Evolutionary conservation across 2,797 vertebrate species (phyloP).

Genomic region (Falco berigora): DNA sequence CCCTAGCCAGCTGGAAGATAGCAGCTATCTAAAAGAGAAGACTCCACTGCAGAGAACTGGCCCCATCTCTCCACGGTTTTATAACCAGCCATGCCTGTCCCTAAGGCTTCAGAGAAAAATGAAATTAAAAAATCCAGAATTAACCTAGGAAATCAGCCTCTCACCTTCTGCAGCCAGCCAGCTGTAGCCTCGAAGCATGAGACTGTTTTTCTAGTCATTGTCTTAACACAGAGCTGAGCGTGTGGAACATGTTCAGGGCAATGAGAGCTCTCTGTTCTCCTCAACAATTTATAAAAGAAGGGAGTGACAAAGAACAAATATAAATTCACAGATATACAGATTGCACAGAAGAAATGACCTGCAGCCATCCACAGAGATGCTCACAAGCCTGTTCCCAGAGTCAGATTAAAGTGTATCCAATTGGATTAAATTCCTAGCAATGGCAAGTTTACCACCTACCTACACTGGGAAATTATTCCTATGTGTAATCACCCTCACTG

Average conservation of each 20-base stretch:
- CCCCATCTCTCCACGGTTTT: background rate
- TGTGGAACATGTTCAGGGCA: background rate
- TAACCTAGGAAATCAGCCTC: background rate
- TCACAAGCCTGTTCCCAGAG: background rate
- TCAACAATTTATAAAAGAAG: background rate
- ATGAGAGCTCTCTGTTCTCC: background rate
- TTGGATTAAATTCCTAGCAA: conserved; percentile 50
- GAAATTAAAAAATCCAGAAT: background rate
- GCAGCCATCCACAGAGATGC: background rate
- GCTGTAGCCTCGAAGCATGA: background rate
- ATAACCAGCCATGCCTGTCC: background rate
- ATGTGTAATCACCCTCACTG: background rate
- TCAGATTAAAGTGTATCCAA: conserved; percentile 34
- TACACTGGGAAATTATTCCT: conserved; percentile 34
- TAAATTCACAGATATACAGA: background rate
- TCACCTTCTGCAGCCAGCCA: background rate
- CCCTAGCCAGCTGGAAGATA: background rate
- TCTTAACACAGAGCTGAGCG: background rate
- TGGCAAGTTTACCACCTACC: conserved; percentile 35
- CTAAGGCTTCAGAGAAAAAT: background rate
- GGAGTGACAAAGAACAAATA: conserved; percentile 11
- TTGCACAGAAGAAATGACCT: background rate
- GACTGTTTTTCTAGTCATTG: background rate
- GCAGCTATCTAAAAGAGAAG: background rate
- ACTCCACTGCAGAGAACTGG: background rate